A percentile compares a stretch with the other conserved stretches of the same genome.
Conservation (phyloP, 1,140 invertebrate species). For the Euura lappo region DNA sequence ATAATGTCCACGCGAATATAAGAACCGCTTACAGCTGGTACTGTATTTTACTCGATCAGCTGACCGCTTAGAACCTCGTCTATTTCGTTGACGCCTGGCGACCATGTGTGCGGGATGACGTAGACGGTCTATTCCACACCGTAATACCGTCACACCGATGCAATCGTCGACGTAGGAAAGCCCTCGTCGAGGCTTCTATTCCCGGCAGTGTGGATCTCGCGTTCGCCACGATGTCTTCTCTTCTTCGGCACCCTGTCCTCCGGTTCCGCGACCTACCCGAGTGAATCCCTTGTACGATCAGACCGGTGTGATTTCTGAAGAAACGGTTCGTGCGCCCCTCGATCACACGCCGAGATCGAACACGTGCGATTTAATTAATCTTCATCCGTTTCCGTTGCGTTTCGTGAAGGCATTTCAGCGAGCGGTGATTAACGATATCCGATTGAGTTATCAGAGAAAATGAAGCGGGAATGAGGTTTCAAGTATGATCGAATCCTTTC, state of each 20-base stretch:
- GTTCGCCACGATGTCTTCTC: conserved; percentile 45
- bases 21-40: neutral
- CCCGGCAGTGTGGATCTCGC: conserved; percentile 54
- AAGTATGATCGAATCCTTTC: neutral
- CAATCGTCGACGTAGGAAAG: conserved; percentile 44
- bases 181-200: conserved; percentile 50
- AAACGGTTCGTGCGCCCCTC: neutral
- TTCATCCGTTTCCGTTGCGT: conserved; percentile 16
- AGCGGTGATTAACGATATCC: neutral
- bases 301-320: conserved; percentile 5
- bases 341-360: neutral
- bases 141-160: conserved; percentile 32
- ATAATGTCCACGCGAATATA: too few species aligned
- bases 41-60: neutral
- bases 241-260: conserved; percentile 12
- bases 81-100: neutral
- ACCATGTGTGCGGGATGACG: neutral
- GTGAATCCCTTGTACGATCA: neutral
- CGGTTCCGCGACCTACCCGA: neutral
- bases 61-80: neutral
- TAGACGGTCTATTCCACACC: neutral
- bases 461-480: too few species aligned
- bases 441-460: too few species aligned
- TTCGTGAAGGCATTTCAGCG: conserved; percentile 6
- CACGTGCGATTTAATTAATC: conserved; percentile 9